These are phyloP conservation scores for Microtus montanus DNA, from an alignment of 2,113 vertebrate genomes.

Conservation along the genomic window DNA sequence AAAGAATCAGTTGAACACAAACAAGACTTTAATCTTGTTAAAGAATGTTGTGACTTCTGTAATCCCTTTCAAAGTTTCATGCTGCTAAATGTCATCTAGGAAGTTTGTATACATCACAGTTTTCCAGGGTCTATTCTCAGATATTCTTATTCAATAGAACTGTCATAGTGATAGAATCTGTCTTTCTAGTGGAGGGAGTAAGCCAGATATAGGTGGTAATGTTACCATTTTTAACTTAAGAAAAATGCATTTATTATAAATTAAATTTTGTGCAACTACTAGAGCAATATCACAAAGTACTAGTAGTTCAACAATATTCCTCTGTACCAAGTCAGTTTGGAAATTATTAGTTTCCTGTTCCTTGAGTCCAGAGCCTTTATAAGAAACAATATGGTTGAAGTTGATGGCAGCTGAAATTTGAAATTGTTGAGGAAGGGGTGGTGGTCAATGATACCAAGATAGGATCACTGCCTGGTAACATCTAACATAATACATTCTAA, in stretches of 20 bases:
- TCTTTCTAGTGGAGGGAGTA: neutral
- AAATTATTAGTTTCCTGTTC: neutral
- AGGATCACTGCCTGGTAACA: neutral
- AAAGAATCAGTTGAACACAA: neutral
- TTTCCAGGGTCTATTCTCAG: neutral
- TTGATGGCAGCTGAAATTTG: neutral
- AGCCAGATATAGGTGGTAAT: neutral
- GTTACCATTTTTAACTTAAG: neutral
- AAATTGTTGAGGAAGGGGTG: neutral
- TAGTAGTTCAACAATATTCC: conserved; percentile 2
- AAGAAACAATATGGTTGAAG: neutral
- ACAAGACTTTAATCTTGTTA: neutral
- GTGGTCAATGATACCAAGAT: neutral
- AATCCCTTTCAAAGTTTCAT: neutral
- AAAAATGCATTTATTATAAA: neutral
- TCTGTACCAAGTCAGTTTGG: neutral
- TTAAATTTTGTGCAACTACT: neutral
- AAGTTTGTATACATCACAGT: neutral
- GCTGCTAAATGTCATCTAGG: neutral
- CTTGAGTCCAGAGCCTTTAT: neutral
- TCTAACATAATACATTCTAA: neutral
- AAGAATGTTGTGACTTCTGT: neutral
- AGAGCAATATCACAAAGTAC: neutral
- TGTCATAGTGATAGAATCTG: neutral
- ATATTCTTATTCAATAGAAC: neutral